These are phyloP conservation scores for Cacajao melanocephalus DNA, from an alignment of 2,797 vertebrate species.

Conservation along the genomic window DNA sequence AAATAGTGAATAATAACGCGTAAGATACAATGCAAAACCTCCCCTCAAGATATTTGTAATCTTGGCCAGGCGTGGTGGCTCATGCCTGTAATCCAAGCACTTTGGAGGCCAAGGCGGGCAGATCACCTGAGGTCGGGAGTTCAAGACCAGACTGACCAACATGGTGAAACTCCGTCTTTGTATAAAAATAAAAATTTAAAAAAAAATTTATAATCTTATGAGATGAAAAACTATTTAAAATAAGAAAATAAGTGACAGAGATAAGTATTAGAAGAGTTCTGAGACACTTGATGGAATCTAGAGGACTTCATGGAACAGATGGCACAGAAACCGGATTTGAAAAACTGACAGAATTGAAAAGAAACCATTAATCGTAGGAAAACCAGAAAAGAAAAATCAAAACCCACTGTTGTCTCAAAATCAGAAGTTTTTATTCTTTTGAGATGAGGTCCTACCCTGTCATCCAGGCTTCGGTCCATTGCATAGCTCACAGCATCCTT, in stretches of 20 bases:
- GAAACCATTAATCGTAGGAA: neutral
- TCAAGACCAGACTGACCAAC: too few relatives aligned
- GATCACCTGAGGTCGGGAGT: too few relatives aligned
- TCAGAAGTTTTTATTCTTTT: neutral
- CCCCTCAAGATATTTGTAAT: neutral
- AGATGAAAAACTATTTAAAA: neutral
- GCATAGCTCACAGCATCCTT: too few relatives aligned
- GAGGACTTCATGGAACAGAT: neutral
- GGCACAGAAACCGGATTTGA: neutral
- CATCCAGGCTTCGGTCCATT: too few relatives aligned
- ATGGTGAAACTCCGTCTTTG: too few relatives aligned
- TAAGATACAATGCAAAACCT: conserved; percentile 7
- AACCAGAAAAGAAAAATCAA: neutral
- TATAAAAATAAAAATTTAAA: too few relatives aligned
- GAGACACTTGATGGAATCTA: neutral
- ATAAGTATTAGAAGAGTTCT: neutral
- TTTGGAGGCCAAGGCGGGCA: too few relatives aligned
- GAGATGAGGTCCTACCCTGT: too few relatives aligned
- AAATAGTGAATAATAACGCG: neutral
- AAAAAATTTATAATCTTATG: neutral
- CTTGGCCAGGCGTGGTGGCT: too few relatives aligned
- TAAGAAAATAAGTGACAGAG: neutral
- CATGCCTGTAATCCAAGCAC: too few relatives aligned
- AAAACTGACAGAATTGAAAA: neutral
- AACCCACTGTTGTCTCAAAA: neutral